phyloP scores from a whole-genome alignment of 2,797 vertebrate genomes.

The Lagorchestes hirsutus region DNA sequence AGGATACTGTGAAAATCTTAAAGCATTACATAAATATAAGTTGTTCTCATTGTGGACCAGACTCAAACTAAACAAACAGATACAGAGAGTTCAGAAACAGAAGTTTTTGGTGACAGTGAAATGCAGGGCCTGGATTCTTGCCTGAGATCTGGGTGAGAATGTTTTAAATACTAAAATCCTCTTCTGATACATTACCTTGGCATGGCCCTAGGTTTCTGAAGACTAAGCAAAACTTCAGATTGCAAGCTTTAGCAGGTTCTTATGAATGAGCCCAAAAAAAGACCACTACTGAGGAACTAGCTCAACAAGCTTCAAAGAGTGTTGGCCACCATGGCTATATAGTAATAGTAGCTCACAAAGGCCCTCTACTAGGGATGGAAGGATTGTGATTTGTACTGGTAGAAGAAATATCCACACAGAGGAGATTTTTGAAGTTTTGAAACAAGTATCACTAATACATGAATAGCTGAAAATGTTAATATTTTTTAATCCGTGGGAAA shows the following conservation, averaged over 20 bases:
- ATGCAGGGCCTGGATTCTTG: neutral
- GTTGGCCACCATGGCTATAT: neutral
- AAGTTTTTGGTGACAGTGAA: neutral
- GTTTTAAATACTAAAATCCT: neutral
- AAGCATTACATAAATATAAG: neutral
- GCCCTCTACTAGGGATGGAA: neutral
- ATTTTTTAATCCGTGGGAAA: neutral
- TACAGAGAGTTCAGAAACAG: neutral
- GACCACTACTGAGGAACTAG: neutral
- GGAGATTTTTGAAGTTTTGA: neutral
- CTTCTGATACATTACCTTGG: neutral
- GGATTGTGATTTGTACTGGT: neutral
- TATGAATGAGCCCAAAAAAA: neutral
- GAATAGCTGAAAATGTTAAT: neutral
- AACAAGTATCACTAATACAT: neutral
- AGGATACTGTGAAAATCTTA: neutral
- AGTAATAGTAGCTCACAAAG: neutral
- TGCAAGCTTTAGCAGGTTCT: neutral
- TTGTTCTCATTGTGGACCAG: neutral
- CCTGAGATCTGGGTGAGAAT: neutral
- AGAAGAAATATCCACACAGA: neutral
- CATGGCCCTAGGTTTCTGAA: neutral
- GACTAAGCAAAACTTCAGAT: neutral
- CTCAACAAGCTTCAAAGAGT: neutral
- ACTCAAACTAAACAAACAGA: neutral